Evolutionary conservation across 2,888 invertebrate species (phyloP), one percentile per base, ranked within the genome.

Genomic region (Himalopsyche kuldschensis): DNA sequence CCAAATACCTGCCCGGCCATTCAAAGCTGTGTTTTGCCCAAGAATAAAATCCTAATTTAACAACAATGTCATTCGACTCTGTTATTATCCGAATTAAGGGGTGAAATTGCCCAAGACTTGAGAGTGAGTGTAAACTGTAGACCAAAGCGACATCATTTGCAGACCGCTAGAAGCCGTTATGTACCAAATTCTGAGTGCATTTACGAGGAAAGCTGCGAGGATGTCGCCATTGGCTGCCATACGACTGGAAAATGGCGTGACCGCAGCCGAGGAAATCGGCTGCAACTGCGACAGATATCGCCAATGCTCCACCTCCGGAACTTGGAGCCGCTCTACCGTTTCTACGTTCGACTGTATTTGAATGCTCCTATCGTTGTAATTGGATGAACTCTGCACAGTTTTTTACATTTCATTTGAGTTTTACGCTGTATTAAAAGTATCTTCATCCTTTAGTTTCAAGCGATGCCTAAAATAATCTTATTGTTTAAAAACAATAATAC

Each of bases 231-330:
- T 46, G 80, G 75, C 80, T 81, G 80, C 69, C 47, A 75, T 47
- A 47, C 30, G 76, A 76, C 80, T 75, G 80, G 80, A 81, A 81
- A 47, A 47, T 47, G 80, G 15, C 30, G 32, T 31, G 30, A 32
- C 32, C 75, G 75, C 75, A 32, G 75, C 31, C 20, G 20, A 32
- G 75, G 55, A 20, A 55, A 55, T 55, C 55, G 55, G 20, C 55
- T 55, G 55, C 55, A 55, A 55, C 55, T 55, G 55, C 55, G 55
- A 55, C 55, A 55, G 55, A 5, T 55, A 55, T 55, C 55, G 55
- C 24, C 55, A 55, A 55, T 20, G 55, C 55, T 55, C 55, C 20
- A 55, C 55, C 55, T 55, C 55, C 24, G 55, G 55, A 55, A 55
- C 55, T 55, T 55, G n/a, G 55, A 55, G 20, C 6, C 3, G 20